These are phyloP conservation scores for Ateles fusciceps DNA, from an alignment of 2,797 vertebrate genomes.

Conservation along the genomic window DNA sequence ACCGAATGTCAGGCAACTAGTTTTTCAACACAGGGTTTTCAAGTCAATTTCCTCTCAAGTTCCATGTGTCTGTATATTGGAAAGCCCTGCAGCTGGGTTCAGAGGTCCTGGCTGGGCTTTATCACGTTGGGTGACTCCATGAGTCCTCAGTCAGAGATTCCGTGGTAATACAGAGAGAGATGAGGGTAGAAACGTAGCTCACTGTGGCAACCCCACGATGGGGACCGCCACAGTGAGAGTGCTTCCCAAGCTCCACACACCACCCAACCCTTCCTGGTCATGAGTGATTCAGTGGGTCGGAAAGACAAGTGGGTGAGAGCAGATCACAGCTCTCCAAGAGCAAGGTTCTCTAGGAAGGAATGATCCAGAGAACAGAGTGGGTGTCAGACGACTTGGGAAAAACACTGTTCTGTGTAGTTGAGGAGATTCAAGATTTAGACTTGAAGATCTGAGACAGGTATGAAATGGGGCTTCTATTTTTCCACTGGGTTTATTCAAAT, in stretches of 20 bases:
- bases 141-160: background rate
- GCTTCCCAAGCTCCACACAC: fast-evolving
- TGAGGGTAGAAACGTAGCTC: background rate
- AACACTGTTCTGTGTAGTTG: fast-evolving
- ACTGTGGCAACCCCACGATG: fast-evolving
- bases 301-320: background rate
- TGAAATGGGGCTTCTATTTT: background rate
- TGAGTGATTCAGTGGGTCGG: fast-evolving
- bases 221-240: fast-evolving
- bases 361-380: background rate
- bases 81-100: background rate
- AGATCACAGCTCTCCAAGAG: fast-evolving
- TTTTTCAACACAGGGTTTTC: too few relatives aligned
- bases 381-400: background rate
- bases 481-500: too few relatives aligned
- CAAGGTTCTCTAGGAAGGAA: background rate
- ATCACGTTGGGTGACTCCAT: too few relatives aligned
- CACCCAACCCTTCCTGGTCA: background rate
- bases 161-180: fast-evolving
- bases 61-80: fast-evolving
- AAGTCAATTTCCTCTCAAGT: background rate
- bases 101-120: background rate
- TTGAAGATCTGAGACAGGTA: background rate
- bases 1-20: fast-evolving
- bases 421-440: background rate